phyloP scores from a whole-genome alignment of 2,113 vertebrate species.

The Sinocyclocheilus anshuiensis region DNA sequence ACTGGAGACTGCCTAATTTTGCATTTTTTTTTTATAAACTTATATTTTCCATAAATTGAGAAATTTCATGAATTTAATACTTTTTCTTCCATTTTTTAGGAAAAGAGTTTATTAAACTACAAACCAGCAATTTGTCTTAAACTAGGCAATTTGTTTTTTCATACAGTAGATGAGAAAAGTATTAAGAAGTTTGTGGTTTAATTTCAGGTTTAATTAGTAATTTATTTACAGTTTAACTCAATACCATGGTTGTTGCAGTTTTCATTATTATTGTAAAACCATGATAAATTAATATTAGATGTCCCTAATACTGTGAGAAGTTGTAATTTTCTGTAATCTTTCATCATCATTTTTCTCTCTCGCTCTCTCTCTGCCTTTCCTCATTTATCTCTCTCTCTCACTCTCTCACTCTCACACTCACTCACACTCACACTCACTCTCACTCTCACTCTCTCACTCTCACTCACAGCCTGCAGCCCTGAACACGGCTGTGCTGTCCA shows the following conservation, averaged over 20 bases:
- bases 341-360: conserved; percentile 42
- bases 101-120: background rate
- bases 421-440: conserved; percentile 46
- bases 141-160: background rate
- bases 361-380: background rate
- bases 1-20: background rate
- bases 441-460: conserved; percentile 46
- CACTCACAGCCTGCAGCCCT: conserved; percentile 67
- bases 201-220: background rate
- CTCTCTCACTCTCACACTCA: background rate
- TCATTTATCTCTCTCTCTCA: conserved; percentile 26
- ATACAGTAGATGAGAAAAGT: background rate
- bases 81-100: background rate
- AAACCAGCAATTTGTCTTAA: background rate
- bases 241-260: background rate
- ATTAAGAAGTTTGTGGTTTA: background rate
- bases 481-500: conserved; percentile 70
- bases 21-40: background rate
- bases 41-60: background rate
- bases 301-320: background rate
- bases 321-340: background rate
- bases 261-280: background rate
- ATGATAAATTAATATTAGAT: background rate
- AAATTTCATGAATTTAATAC: no score
- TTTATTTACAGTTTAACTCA: background rate